Evolutionary conservation across 2,113 vertebrate species (phyloP), one percentile per base, ranked within the genome.

Genomic region (Jacana jacana): DNA sequence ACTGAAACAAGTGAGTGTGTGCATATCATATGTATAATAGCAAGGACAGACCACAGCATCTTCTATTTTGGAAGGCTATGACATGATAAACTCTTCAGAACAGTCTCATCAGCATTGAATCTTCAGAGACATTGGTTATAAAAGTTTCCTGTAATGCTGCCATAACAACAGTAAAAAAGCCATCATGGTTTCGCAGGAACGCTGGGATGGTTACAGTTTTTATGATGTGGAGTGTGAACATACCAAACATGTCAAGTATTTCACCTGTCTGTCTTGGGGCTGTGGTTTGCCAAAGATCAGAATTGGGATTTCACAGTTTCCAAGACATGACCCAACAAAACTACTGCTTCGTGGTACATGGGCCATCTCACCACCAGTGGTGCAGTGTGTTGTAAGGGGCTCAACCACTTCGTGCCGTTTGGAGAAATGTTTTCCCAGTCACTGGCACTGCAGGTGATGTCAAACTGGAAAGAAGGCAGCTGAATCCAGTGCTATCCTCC

Each of bases 311-410:
- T 20, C 19, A 20, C 24, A 73, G 19, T 3, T 71, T 31, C 44
- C 75, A 20, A 33, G 69, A 37, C 20, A 40, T 0, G 2, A 75
- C 30, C 40, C 40, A 68, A 11, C 15, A 22, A 4, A 75, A 52
- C 27, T 5, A 40, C 17, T 17, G 20, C 33, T 57, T 16, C 46
- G 13, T 35, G 51, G 10, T 42, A 4, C 0, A 0, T 3, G 42
- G 19, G 8, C 27, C 8, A 1, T 75, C 75, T 68, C 80, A 60
- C 54, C 42, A 35, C 3, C 49, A 14, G 54, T 0, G 2, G 4
- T 30, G 31, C 25, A 5, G 15, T 17, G 44, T 31, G n/a, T 28
- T 65, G 40, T 31, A 28, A 72, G 27, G 44, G 46, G 35, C 13
- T 77, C 33, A 58, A 3, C 39, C n/a, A 48, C 42, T 28, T 28